A percentile compares a stretch with the other conserved stretches of the same genome.
phyloP scores from a whole-genome alignment of 2,113 vertebrate genomes.

The Ptyas mucosa region DNA sequence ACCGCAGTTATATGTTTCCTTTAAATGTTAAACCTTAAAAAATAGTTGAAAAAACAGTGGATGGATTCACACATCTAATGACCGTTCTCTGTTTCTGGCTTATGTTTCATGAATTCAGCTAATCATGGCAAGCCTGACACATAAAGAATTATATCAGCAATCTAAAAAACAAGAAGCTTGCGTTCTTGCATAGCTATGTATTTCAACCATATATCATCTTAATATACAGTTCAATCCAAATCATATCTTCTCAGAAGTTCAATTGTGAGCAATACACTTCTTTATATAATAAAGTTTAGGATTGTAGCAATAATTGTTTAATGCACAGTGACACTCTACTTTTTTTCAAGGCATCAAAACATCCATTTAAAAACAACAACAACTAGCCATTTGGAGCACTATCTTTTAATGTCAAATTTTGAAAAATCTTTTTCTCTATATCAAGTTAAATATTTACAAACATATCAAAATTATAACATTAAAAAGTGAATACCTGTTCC shows the following conservation, averaged over 20 bases:
- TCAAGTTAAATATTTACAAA: not conserved
- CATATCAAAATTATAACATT: not conserved
- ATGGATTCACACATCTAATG: not conserved
- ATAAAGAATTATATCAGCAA: not conserved
- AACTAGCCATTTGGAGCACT: not conserved
- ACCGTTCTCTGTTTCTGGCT: not conserved
- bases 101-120: not conserved
- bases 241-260: not conserved
- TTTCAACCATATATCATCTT: not conserved
- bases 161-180: not conserved
- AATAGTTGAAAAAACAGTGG: not conserved
- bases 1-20: not conserved
- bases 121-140: not conserved
- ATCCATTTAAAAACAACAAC: not conserved
- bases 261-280: not conserved
- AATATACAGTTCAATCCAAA: not conserved
- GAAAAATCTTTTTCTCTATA: not conserved
- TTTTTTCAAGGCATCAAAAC: not conserved
- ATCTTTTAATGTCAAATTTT: not conserved
- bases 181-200: not conserved
- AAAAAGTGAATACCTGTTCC: constrained; percentile 80
- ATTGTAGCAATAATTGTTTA: not conserved
- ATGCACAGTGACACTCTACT: not conserved
- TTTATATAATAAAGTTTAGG: not conserved
- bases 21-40: not conserved